Conservation (phyloP, 2,797 vertebrate species). For the Pseudocheirus occidentalis region DNA sequence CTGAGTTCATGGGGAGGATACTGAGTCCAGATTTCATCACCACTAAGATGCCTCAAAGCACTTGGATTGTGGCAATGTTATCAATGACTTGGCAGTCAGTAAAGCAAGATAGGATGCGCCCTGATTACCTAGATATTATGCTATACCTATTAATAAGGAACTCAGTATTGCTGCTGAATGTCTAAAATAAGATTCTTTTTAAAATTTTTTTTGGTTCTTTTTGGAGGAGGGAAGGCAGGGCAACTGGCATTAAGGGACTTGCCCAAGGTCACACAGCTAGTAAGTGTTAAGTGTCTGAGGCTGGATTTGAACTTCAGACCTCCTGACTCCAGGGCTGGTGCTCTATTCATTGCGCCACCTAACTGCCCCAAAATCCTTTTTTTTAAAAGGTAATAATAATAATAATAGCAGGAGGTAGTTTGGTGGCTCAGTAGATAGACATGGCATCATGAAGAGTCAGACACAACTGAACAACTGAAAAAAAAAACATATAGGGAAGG, state of each 20-base stretch:
- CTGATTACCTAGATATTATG: background rate
- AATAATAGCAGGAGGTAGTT: background rate
- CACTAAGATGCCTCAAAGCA: background rate
- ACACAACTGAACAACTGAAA: background rate
- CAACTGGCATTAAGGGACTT: too few species aligned
- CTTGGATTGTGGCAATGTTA: background rate
- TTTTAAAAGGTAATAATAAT: background rate
- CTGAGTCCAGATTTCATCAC: background rate
- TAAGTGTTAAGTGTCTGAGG: too few species aligned
- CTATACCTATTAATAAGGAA: background rate
- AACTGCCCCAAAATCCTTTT: too few species aligned
- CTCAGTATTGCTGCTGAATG: background rate
- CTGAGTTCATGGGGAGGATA: background rate
- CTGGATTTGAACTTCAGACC: too few species aligned
- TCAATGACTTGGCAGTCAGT: background rate
- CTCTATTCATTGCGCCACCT: too few species aligned
- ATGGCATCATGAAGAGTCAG: too few species aligned
- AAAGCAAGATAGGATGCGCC: background rate
- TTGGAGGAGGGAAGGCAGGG: too few species aligned
- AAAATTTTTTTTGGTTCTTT: background rate
- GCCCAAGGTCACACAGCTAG: too few species aligned
- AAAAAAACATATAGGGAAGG: fast-evolving
- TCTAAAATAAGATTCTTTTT: background rate
- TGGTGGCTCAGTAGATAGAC: background rate
- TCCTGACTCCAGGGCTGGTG: too few species aligned